Base-by-base conservation (phyloP, 2,888 invertebrate species). In the Nomada lathburiana region DNA sequence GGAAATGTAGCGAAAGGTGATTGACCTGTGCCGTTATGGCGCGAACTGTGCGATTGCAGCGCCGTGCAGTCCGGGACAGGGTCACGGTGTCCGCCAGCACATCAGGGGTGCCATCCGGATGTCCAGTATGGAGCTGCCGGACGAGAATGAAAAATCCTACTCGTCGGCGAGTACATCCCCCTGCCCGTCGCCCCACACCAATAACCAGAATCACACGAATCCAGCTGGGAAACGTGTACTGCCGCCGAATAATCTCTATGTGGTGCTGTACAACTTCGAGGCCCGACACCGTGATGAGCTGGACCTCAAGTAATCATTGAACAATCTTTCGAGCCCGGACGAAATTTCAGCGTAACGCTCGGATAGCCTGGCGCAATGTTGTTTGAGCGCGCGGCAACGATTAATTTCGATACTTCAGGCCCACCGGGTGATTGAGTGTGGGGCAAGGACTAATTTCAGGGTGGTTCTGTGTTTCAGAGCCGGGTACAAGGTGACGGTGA, bases 151-250 rank as follows among this genome's bases (percentile, higher is more conserved):
- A 89, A 98, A 98, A 93, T 98, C 98, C 74, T 96, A 98, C 78
- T 98, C 98, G 55, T 98, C 98, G 36, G 98, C 98, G 82, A 98
- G 98, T 92, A 97, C 98, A 20, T 98, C 98, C 59, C 98, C 98
- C 2, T 98, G 98, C 93, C 98, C 98, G 18, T 98, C 98, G 88
- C 98, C 98, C 52, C 95, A 95, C 86, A 94, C 94, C 76, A 91
- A 92, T 78, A 93, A 93, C 76, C 93, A 93, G 74, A 93, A 92
- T 73, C 92, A 93, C 65, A 85, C 93, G 55, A 91, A 93, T 77
- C 92, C 91, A 36, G 85, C 92, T 13, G 92, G 93, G 3, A 94
- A 94, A 74, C 91, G 94, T 3, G 93, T 93, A 1, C 95, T 98
- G 60, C 95, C 98, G 79, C 98, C 98, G 36, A 98, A 98, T 80